Conservation (phyloP, 2,888 invertebrate genomes). For the Melinaea menophilus region DNA sequence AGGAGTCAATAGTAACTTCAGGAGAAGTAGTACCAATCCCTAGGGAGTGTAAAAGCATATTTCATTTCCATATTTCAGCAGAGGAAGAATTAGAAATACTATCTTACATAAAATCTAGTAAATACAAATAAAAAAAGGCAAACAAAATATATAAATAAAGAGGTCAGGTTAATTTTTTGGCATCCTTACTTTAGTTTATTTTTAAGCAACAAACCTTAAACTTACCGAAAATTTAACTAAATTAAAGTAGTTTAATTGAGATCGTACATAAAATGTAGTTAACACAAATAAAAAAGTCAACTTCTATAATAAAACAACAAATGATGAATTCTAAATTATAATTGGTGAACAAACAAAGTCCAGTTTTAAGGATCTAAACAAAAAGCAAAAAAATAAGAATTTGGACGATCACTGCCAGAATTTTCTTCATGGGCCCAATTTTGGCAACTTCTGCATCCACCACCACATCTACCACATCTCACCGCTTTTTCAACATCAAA, state of each 20-base stretch:
- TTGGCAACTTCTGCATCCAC: slow-evolving; percentile 29
- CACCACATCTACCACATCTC: slow-evolving; percentile 37
- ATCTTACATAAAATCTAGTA: no score
- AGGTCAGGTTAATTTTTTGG: no score
- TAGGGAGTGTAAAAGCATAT: no score
- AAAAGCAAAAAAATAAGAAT: slow-evolving; percentile 22
- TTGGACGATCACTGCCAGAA: slow-evolving; percentile 31
- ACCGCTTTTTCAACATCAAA: slow-evolving; percentile 29
- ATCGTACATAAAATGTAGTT: slow-evolving; percentile 8
- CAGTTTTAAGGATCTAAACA: slow-evolving; percentile 19
- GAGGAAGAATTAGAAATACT: no score
- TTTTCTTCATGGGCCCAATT: slow-evolving; percentile 35
- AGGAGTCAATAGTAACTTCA: no score
- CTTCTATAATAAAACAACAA: slow-evolving; percentile 6
- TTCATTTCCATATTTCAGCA: no score
- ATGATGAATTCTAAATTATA: slow-evolving; percentile 6
- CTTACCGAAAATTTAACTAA: slow-evolving; percentile 7
- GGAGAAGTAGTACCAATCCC: no score
- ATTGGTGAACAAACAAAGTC: slow-evolving; percentile 2
- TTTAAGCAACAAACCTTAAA: no score
- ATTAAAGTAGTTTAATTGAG: not conserved
- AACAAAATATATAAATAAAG: no score
- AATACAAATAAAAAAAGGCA: no score
- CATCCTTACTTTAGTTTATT: no score
- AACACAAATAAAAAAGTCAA: slow-evolving; percentile 7